Evolutionary conservation across 2,888 invertebrate species (phyloP).

Genomic region (Leptinotarsa tumamoca): DNA sequence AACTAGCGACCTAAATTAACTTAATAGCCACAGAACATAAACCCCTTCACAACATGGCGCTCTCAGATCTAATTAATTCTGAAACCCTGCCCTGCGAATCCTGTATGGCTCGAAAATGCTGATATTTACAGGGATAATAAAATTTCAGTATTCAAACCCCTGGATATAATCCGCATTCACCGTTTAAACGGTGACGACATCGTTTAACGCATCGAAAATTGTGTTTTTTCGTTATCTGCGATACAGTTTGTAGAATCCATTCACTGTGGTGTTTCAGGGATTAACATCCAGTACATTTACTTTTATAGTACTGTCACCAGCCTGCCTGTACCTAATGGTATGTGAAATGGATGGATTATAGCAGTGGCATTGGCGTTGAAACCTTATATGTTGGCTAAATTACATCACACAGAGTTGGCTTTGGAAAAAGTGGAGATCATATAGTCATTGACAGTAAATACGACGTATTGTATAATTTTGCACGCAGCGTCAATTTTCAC

Average conservation of each 20-base stretch:
- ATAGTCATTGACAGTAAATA: background rate
- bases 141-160: constrained; percentile 30
- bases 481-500: too few species aligned
- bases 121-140: constrained; percentile 29
- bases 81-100: constrained; percentile 31
- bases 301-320: constrained; percentile 59
- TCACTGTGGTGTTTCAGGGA: constrained; percentile 52
- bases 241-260: constrained; percentile 38
- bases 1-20: constrained; percentile 22
- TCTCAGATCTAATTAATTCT: constrained; percentile 38
- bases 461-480: background rate
- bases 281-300: constrained; percentile 58
- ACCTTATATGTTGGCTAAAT: background rate
- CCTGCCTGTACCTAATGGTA: constrained; percentile 56
- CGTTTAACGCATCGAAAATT: constrained; percentile 26
- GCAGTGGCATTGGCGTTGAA: background rate
- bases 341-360: constrained; percentile 58
- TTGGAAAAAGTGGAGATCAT: background rate
- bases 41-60: constrained; percentile 37
- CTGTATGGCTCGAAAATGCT: constrained; percentile 30
- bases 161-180: constrained; percentile 26
- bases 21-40: constrained; percentile 29
- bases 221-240: constrained; percentile 25
- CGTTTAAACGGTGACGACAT: constrained; percentile 24
- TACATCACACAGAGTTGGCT: background rate